phyloP scores from a whole-genome alignment of 2,113 vertebrate genomes.

The Pardalotus punctatus region DNA sequence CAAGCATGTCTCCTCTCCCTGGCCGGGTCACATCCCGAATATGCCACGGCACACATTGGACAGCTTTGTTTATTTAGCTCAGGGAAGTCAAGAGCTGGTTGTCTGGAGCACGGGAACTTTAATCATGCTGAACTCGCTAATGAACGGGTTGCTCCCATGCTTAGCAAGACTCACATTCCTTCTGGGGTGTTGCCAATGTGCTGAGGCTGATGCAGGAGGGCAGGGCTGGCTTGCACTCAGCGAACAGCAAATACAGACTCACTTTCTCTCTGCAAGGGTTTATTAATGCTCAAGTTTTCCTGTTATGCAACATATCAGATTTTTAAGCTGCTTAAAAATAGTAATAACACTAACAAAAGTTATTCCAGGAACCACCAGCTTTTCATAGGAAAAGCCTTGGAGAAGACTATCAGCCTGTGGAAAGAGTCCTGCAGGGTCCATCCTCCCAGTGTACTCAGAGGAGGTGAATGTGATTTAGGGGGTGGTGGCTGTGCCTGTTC shows the following conservation, averaged over 20 bases:
- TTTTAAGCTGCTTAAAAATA: background rate
- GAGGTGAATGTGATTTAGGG: background rate
- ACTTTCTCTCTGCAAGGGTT: background rate
- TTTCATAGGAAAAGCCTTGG: background rate
- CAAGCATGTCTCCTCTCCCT: background rate
- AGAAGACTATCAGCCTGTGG: background rate
- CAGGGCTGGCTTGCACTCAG: background rate
- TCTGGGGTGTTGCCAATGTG: background rate
- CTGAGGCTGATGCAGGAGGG: background rate
- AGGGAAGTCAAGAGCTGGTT: background rate
- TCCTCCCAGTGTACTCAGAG: background rate
- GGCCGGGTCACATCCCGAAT: background rate
- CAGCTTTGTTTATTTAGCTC: background rate
- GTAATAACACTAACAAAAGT: background rate
- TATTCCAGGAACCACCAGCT: background rate
- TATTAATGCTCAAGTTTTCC: background rate
- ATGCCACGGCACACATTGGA: background rate
- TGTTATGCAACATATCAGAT: rapidly evolving
- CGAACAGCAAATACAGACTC: background rate
- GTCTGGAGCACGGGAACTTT: background rate
- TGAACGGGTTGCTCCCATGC: conserved; percentile 2
- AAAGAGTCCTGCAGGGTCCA: background rate
- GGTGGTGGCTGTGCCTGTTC: background rate
- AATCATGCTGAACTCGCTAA: conserved; percentile 6
- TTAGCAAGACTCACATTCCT: conserved; percentile 16